phyloP scores from a whole-genome alignment of 2,888 invertebrate genomes.

The Cybosia mesomella region DNA sequence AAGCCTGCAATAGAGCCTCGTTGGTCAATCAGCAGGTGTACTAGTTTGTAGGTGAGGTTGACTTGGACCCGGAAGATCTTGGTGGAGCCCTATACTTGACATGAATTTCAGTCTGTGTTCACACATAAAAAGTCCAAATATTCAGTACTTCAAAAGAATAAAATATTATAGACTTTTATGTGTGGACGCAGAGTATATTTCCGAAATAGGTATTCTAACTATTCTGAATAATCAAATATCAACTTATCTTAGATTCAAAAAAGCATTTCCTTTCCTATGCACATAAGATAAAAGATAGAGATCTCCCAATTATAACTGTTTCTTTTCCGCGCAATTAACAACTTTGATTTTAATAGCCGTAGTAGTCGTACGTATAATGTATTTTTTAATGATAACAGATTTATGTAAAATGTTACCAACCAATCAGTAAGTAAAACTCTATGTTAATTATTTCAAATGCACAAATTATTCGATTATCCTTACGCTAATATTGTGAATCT shows the following conservation, averaged over 20 bases:
- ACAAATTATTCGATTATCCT: background rate
- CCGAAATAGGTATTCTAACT: background rate
- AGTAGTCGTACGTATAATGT: slow-evolving; percentile 2
- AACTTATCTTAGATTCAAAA: slow-evolving; percentile 29
- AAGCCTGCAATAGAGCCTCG: too few relatives aligned
- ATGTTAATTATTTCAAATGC: background rate
- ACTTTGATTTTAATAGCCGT: slow-evolving; percentile 21
- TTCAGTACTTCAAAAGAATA: too few relatives aligned
- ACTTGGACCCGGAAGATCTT: too few relatives aligned
- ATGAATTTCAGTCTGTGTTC: too few relatives aligned
- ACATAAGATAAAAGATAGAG: slow-evolving; percentile 48
- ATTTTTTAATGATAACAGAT: slow-evolving; percentile 5
- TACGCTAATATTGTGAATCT: slow-evolving; percentile 17
- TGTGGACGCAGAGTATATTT: background rate
- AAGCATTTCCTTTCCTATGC: slow-evolving; percentile 29
- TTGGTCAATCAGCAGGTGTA: too few relatives aligned
- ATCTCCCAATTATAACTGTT: slow-evolving; percentile 48
- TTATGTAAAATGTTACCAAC: background rate
- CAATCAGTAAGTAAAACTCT: background rate
- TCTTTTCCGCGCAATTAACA: slow-evolving; percentile 44
- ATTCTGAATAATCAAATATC: background rate
- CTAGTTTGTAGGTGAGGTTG: too few relatives aligned
- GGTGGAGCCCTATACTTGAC: too few relatives aligned
- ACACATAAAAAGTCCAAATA: too few relatives aligned
- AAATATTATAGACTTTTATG: too few relatives aligned